Base-by-base conservation (phyloP, 2,888 invertebrate species). In the Encarsia formosa region DNA sequence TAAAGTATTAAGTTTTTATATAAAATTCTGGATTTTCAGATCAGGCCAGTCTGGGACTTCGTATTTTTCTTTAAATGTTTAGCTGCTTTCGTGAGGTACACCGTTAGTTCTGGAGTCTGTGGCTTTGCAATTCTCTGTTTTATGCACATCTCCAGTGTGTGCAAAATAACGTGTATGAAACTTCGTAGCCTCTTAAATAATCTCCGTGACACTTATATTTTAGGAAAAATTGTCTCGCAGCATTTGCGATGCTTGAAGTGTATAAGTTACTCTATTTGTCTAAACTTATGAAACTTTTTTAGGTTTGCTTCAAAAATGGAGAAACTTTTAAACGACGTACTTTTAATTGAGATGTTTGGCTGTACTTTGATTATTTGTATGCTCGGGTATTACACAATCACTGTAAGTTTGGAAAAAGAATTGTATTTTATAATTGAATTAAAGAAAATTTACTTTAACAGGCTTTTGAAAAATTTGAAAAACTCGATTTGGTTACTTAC, bases 71-170 rank as follows among this genome's bases (percentile, higher is more conserved):
- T 62, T 5, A 67, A 69, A 5, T 59, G 58, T 46, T 41, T 63
- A 4, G 59, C 60, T n/a, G 66, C 64, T 4, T 58, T 63, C 20
- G 49, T 67, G 5, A 59, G 59, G 37, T 62, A 62, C 38, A 58
- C 63, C 2, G 49, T 65, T 16, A 61, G 63, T 0, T 49, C 54
- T 1, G 61, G 60, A 1, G 58, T 60, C 13, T 66, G 61, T 38
- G 61, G 65, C 8, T 29, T 68, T 4, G 61, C 61, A 0, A 63
- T 65, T 3, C 40, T 63, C 1, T 56, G 63, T 31, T 57, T 64
- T 3, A 59, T 66, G 53, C 68, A 68, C 26, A 60, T 60, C 5
- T 67, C 65, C 22, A 64, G 66, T 16, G 64, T 43, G 39, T 23
- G 35, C 8, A 20, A 18, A 4, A 38, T 52, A 1, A 43, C 34